Base-by-base conservation (phyloP, 2,888 invertebrate species). In the Glaucopsyche alexis region DNA sequence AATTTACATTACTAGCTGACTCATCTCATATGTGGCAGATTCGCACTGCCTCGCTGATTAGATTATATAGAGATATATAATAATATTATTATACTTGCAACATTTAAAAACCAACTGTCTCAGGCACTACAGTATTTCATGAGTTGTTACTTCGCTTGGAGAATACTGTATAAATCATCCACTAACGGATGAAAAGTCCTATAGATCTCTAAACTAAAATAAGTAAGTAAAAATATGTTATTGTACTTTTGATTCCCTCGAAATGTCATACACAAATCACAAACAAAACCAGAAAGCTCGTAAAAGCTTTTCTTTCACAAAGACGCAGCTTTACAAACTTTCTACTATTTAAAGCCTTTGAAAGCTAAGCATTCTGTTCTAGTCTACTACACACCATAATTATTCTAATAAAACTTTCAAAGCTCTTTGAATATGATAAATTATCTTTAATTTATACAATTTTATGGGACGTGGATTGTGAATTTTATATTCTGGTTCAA, bases 291-390 rank as follows among this genome's bases (percentile, higher is more conserved):
- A 60, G 60, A 60, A 60, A 60, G 13, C 60, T 38, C 29, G 29
- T 60, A 29, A 38, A 60, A 60, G 60, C 55, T 55, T 7, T 19
- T 29, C 14, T 7, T 19, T 60, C 14, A 60, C 60, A 60, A 60
- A 29, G 60, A 60, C 29, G 29, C 3, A 42, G 13, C 14, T 60
- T 29, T 38, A 60, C 60, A 42, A 42, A 42, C 42, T 42, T 60
- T 19, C 19, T 29, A 60, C 60, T 60, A 60, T 60, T 60, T 38
- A 60, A 60, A 38, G 60, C 60, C 60, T 60, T 38, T 60, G 60
- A 60, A 60, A 60, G 60, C 60, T 60, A 60, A 60, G 60, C 29
- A 60, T 60, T 60, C 13, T 38, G 60, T 60, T 60, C 60, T 29
- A 11, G 16, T 60, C 60, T 38, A 29, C 29, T 60, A 38, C 1